These are phyloP conservation scores for Folsomia candida DNA, from an alignment of 2,888 invertebrate genomes.

Conservation along the genomic window DNA sequence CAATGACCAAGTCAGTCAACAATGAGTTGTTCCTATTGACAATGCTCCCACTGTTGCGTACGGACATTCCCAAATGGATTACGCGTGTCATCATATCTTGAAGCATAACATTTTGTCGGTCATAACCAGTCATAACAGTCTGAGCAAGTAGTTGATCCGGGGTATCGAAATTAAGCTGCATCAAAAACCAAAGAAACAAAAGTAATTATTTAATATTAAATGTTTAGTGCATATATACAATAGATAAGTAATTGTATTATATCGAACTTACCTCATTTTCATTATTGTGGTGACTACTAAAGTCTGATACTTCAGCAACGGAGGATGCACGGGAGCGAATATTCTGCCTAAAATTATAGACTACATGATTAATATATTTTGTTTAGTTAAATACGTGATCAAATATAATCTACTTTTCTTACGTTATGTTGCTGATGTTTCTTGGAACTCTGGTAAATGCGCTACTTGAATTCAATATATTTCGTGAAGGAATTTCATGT, in stretches of 20 bases:
- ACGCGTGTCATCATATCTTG: neutral
- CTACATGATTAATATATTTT: neutral
- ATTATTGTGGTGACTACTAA: neutral
- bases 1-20: neutral
- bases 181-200: no score
- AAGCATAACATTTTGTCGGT: neutral
- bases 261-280: neutral
- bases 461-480: neutral
- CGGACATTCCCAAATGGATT: neutral
- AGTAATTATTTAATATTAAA: neutral
- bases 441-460: neutral
- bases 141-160: neutral
- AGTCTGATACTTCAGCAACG: neutral
- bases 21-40: neutral
- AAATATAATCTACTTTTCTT: no score
- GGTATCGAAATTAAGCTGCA: neutral
- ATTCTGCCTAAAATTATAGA: neutral
- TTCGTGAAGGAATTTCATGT: neutral
- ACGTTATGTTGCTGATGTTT: neutral
- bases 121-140: neutral
- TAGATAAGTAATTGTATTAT: no score
- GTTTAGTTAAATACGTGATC: neutral
- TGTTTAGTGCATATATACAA: neutral
- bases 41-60: neutral
- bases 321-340: neutral